phyloP scores from a whole-genome alignment of 2,888 invertebrate genomes.

The Germaria angustata region DNA sequence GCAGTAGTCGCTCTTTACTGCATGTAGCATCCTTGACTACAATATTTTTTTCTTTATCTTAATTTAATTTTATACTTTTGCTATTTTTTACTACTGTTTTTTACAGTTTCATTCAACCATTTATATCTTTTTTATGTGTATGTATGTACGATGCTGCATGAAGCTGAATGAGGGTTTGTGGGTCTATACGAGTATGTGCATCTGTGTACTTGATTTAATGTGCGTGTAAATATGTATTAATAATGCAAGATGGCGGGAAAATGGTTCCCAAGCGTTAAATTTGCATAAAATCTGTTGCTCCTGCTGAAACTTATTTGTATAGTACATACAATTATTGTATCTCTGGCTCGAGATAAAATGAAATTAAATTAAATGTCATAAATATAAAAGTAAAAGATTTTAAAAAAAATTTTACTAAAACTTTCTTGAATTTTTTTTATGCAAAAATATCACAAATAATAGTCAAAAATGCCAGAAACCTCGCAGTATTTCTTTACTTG shows the following conservation, averaged over 20 bases:
- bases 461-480: not conserved
- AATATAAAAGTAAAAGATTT: not conserved
- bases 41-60: not conserved
- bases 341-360: conserved; percentile 11
- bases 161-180: not conserved
- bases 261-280: conserved; percentile 25
- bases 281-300: conserved; percentile 46
- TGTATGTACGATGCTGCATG: conserved; percentile 7
- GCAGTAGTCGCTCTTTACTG: not conserved
- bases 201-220: not conserved
- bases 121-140: not conserved
- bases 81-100: conserved; percentile 1
- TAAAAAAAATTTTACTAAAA: not conserved
- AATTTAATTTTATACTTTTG: not conserved
- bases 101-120: not conserved
- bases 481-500: no score
- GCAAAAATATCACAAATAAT: not conserved
- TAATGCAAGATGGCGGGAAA: not conserved
- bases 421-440: no score
- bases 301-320: not conserved
- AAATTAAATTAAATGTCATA: conserved; percentile 36
- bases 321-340: not conserved
- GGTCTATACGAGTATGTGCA: not conserved
- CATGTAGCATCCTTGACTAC: not conserved
- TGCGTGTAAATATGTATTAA: conserved; percentile 18